A percentile compares a stretch with the other conserved stretches of the same genome.
These are phyloP conservation scores for Emydoidea blandingii DNA, from an alignment of 2,797 vertebrate species.

Conservation along the genomic window DNA sequence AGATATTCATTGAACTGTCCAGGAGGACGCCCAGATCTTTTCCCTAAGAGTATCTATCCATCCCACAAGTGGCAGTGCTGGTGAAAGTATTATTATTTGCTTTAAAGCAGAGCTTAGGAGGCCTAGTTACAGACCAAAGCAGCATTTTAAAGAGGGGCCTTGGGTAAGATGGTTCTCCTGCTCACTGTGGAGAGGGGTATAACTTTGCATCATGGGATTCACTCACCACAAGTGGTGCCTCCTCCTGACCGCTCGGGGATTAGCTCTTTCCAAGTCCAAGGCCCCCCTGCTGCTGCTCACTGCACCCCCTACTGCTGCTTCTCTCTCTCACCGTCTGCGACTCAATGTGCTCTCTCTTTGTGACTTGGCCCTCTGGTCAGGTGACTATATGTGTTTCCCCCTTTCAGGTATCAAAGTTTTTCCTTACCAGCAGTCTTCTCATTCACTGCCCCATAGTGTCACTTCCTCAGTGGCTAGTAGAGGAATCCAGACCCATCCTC, in stretches of 20 bases:
- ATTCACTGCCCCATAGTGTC: neutral
- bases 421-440: neutral
- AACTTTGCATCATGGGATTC: slow-evolving; percentile 4
- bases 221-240: neutral
- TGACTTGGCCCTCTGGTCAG: neutral
- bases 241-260: neutral
- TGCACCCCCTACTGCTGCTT: too few species aligned
- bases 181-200: neutral
- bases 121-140: neutral
- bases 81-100: neutral
- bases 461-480: neutral
- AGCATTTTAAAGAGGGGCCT: slow-evolving; percentile 18
- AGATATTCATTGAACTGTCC: neutral
- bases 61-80: neutral
- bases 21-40: neutral
- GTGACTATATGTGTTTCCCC: neutral
- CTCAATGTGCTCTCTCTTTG: neutral
- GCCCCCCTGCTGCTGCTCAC: neutral
- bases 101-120: neutral
- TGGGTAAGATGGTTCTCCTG: neutral
- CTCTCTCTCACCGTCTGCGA: neutral
- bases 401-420: neutral
- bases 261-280: neutral
- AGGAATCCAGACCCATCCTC: neutral
- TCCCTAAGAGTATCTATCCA: neutral